Base-by-base conservation (phyloP, 2,113 vertebrate species). In the Salvelinus namaycush region DNA sequence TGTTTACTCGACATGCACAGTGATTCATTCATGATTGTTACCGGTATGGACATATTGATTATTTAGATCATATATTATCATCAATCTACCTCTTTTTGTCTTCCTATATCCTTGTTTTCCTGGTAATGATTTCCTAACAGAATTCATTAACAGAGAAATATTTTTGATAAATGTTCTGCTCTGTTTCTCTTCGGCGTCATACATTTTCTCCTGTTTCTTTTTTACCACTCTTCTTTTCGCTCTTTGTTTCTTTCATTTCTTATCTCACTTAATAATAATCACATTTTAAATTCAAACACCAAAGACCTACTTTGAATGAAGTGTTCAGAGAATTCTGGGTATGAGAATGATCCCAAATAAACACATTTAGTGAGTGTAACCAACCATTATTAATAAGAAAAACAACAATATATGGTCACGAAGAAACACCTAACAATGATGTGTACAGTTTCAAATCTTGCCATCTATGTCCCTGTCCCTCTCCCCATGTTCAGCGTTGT, bases 51-150 rank as follows among this genome's bases (percentile, higher is more conserved):
- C 81, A 87, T 79, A 88, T 89, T 91, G 90, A 92, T 90, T 91
- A 91, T 90, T 90, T 85, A 80, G 76, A 90, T 91, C 89, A 91
- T 91, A 90, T 88, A 83, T 86, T 87, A 82, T 91, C 88, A 92
- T 92, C 90, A 89, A 91, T 92, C 89, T 87, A 78, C 83, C 83
- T 82, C 62, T 84, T 72, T 86, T 72, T 86, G 76, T 86, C 85
- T 90, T 85, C 81, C 83, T 88, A 84, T 78, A 89, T 92, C 86
- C 88, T 92, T 73, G 80, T 84, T 87, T 76, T 73, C 78, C 80
- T 74, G 39, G 51, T 87, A 92, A 92, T 76, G 91, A 91, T 91
- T 90, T 87, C 76, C 80, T 78, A 76, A 72, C 83, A 73, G 69
- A 83, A 82, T 87, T 84, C 77, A 86, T 89, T 78, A 71, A 34